These are phyloP conservation scores for Drosophila rhopaloa DNA, from an alignment of 1,140 invertebrate genomes.

Conservation along the genomic window DNA sequence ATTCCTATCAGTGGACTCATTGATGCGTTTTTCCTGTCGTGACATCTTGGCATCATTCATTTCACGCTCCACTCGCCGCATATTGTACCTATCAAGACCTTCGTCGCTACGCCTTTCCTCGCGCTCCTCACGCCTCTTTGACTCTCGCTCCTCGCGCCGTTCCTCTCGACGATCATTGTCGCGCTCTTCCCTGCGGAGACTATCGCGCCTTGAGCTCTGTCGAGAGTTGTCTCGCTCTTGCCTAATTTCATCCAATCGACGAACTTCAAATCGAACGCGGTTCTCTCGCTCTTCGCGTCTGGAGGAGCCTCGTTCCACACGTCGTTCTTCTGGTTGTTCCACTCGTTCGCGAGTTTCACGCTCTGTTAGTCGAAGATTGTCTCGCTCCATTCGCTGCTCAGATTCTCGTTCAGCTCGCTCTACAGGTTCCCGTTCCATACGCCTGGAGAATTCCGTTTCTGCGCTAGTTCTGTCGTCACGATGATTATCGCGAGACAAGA, in stretches of 20 bases:
- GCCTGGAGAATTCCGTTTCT: neutral
- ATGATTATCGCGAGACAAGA: neutral
- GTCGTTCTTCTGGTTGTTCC: constrained; percentile 12
- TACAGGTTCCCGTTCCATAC: neutral
- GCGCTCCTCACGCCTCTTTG: neutral
- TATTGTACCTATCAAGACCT: neutral
- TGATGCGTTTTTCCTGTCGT: no score
- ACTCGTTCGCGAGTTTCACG: neutral
- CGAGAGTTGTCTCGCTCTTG: neutral
- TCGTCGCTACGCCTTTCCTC: neutral
- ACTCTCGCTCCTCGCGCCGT: neutral
- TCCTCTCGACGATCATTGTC: neutral
- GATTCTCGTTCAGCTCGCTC: constrained; percentile 4
- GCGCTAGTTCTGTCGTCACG: neutral
- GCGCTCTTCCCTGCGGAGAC: neutral
- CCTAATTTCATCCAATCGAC: neutral
- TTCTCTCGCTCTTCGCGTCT: neutral
- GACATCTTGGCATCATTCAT: neutral
- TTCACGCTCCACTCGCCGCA: neutral
- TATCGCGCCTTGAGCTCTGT: neutral
- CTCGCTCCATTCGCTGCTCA: constrained; percentile 3
- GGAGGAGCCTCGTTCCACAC: neutral
- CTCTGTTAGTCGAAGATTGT: constrained; percentile 8
- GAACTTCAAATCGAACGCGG: neutral
- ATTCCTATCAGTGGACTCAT: no score